Base-by-base conservation (phyloP, 2,888 invertebrate genomes). In the Falcaria lacertinaria region DNA sequence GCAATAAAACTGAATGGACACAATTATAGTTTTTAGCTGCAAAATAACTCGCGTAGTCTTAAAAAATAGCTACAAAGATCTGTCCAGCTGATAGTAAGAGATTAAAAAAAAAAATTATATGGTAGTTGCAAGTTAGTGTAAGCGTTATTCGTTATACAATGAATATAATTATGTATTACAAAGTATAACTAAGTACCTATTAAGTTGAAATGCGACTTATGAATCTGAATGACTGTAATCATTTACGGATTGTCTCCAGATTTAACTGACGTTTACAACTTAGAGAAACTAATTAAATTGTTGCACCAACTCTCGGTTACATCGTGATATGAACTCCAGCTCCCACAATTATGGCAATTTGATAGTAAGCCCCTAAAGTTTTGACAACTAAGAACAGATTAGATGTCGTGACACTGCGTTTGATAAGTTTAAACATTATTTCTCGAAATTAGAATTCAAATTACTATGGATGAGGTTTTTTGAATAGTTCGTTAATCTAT, bases 261-360 rank as follows among this genome's bases (percentile, higher is more conserved):
- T 49, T 19, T 43, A 42, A 39, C 41, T 34, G 54, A 57, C 57
- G 43, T 54, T 51, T 43, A 54, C 52, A 42, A 44, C 52, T 45
- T 47, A 47, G 53, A 54, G 58, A 59, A 72, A 68, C 69, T 66
- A 67, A 66, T 76, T 70, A 65, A 75, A 78, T 64, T 72, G 69
- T 66, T 64, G 59, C 60, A 56, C 55, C 56, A 79, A 77, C 69
- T 55, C 53, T 55, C 49, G 53, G 57, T 48, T 71, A 74, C 77
- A 67, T 60, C 62, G 63, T 72, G 74, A 76, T 76, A 73, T 73
- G 70, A 76, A 78, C 70, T 83, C 79, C 50, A 52, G 57, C 55
- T 51, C 64, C 69, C 71, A 69, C 72, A 76, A 74, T 80, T 74
- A 75, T 66, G 61, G 69, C 74, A 73, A 75, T 80, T 80, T 75